Evolutionary conservation across 2,113 vertebrate genomes (phyloP).

Genomic region (Numida meleagris): DNA sequence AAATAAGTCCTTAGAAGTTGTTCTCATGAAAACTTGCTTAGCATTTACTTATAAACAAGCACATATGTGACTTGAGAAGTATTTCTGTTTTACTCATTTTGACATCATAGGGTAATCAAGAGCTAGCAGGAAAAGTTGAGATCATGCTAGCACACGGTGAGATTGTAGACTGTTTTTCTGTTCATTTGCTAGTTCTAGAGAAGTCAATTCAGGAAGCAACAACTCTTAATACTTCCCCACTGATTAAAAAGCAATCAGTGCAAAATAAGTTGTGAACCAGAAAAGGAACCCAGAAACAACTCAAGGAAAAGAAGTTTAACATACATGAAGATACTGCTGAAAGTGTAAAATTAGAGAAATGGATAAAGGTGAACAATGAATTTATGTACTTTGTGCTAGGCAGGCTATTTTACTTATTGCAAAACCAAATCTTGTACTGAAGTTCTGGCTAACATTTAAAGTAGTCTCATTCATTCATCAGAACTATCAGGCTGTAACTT

Average conservation of each 20-base stretch:
- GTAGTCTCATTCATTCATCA: not conserved
- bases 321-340: not conserved
- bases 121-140: not conserved
- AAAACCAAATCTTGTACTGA: not conserved
- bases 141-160: not conserved
- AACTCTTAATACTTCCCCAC: not conserved
- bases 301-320: not conserved
- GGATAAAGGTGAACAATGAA: not conserved
- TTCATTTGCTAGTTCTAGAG: not conserved
- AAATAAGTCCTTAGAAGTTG: not conserved
- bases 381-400: not conserved
- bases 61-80: not conserved
- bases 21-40: slow-evolving; percentile 17
- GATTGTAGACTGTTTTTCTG: not conserved
- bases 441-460: not conserved
- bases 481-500: not conserved
- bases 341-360: not conserved
- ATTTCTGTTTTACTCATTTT: not conserved
- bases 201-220: not conserved
- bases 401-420: not conserved
- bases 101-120: not conserved
- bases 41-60: not conserved
- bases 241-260: not conserved
- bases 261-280: not conserved
- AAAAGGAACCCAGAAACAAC: not conserved